These are phyloP conservation scores for Drosophila diplacantha DNA, from an alignment of 2,888 invertebrate genomes.

Conservation along the genomic window DNA sequence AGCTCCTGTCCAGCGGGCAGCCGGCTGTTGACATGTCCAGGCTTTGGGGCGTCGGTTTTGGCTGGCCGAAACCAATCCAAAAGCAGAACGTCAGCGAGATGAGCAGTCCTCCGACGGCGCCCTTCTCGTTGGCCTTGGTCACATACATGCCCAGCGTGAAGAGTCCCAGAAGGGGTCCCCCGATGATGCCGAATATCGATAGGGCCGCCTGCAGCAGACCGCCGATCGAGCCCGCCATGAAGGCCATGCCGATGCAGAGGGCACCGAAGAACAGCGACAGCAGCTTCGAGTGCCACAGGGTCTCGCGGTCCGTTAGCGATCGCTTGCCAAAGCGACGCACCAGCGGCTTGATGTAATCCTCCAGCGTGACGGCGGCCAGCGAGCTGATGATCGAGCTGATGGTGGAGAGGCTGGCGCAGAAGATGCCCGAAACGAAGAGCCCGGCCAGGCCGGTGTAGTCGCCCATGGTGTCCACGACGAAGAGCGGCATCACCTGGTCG, in stretches of 20 bases:
- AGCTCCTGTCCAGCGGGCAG: slow-evolving; percentile 76
- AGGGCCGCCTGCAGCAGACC: slow-evolving; percentile 92
- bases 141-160: slow-evolving; percentile 92
- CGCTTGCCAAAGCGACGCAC: slow-evolving; percentile 73
- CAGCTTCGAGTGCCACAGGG: slow-evolving; percentile 82
- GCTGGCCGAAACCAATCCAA: slow-evolving; percentile 91
- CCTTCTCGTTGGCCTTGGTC: slow-evolving; percentile 85
- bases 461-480: slow-evolving; percentile 87
- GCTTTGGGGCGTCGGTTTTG: slow-evolving; percentile 81
- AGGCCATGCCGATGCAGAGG: slow-evolving; percentile 88
- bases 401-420: slow-evolving; percentile 93
- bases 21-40: slow-evolving; percentile 81
- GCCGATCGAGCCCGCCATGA: slow-evolving; percentile 88
- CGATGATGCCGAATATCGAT: slow-evolving; percentile 91
- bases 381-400: slow-evolving; percentile 95
- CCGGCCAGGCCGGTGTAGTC: slow-evolving; percentile 89
- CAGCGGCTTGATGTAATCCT: slow-evolving; percentile 87
- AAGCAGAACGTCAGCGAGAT: slow-evolving; percentile 83
- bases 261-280: slow-evolving; percentile 86
- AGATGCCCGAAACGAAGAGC: slow-evolving; percentile 93
- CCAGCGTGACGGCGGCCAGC: slow-evolving; percentile 91
- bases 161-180: slow-evolving; percentile 90
- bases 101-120: slow-evolving; percentile 83
- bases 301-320: slow-evolving; percentile 75
- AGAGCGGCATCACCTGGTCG: slow-evolving; percentile 90